Evolutionary conservation across 2,888 invertebrate genomes (phyloP), one percentile per base, ranked within the genome.

Genomic region (Drosophila paucipuncta): DNA sequence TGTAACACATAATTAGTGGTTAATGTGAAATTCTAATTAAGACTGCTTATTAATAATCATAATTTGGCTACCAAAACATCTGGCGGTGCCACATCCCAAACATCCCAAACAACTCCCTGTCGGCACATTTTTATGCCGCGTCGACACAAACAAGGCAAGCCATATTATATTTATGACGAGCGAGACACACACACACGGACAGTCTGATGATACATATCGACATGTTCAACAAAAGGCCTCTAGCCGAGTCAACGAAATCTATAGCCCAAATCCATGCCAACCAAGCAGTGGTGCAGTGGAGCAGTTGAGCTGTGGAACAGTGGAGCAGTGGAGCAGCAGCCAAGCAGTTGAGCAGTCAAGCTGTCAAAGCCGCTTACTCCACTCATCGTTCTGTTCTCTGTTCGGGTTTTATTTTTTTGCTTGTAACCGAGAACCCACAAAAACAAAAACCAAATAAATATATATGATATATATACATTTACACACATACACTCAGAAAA

Each of bases 231-330:
- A 88, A 80, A 82, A 80, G 59, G 62, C 35, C 82, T 71, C 66
- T 76, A 77, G 87, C 50, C 85, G 83, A 90, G 80, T 79, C 90
- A 89, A 87, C 80, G 79, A 72, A 86, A 86, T 86, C 76, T 69
- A 78, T 89, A 88, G 76, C 83, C 76, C 71, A 85, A 82, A 75
- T 82, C 78, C 68, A 67, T 53, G 68, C 30, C 50, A 68, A 35
- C 35, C 65, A 70, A 53, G 69, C 62, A 63, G 62, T n/a, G 50
- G 50, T 18, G 28, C 28, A 50, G 1, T 50, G 28, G 25, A 49
- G 47, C 50, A 18, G 28, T 4, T 25, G 47, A 49, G 66, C 58
- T 47, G 31, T 11, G 18, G 18, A 39, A 41, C 60, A 68, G 39
- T 35, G 43, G 43, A 57, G 57, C 57, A 57, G 57, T 57, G 35